Evolutionary conservation across 2,888 invertebrate genomes (phyloP).

Genomic region (Osedax fenrisi): DNA sequence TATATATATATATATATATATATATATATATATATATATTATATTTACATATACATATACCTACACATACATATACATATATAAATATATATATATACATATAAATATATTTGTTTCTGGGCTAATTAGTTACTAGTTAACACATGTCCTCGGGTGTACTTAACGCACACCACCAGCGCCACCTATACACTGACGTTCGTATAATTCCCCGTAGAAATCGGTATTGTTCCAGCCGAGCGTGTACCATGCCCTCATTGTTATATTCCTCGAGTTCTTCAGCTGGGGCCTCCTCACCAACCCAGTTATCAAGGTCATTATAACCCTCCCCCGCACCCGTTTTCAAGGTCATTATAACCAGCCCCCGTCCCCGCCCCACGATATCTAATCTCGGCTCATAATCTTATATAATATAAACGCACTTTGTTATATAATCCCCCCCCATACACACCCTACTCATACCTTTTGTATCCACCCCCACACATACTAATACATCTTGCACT

Average conservation of each 20-base stretch:
- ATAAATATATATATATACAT: neutral
- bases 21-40: neutral
- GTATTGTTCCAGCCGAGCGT: conserved; percentile 64
- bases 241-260: conserved; percentile 94
- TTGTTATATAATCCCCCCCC: too few species aligned
- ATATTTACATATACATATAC: neutral
- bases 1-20: neutral
- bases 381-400: too few species aligned
- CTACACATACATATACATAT: neutral
- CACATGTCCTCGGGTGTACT: neutral
- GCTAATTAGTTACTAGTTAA: neutral
- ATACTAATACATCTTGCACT: too few species aligned
- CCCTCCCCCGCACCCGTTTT: conserved; percentile 80
- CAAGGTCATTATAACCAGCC: conserved; percentile 61
- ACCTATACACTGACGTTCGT: neutral
- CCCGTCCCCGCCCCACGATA: too few species aligned
- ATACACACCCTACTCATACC: too few species aligned
- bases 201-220: conserved; percentile 37
- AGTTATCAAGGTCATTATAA: conserved; percentile 63
- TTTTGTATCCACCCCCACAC: too few species aligned
- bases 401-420: too few species aligned
- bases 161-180: too few species aligned
- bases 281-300: conserved; percentile 98
- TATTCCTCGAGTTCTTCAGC: conserved; percentile 98
- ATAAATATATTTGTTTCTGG: neutral